Percentiles rank a stretch among this genome's conserved stretches.
These are phyloP conservation scores for Mycteria americana DNA, from an alignment of 2,797 vertebrate species.

Conservation along the genomic window DNA sequence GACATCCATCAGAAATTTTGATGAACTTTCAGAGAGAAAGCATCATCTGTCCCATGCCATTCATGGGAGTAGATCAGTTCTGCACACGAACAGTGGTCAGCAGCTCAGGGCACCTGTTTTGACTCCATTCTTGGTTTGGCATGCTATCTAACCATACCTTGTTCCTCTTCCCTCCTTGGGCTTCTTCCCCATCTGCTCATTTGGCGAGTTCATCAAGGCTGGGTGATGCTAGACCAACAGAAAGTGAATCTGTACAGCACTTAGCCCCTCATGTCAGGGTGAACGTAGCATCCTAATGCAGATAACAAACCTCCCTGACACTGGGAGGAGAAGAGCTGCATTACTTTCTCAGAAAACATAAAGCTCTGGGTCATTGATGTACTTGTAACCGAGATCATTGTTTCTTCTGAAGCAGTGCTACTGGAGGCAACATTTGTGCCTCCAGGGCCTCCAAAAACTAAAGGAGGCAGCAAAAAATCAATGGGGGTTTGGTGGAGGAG, in stretches of 20 bases:
- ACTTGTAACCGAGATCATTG: background rate
- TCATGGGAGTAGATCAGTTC: background rate
- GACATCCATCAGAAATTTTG: background rate
- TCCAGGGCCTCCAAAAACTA: background rate
- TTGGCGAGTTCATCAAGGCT: background rate
- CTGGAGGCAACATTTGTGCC: background rate
- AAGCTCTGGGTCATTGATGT: background rate
- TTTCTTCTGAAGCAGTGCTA: constrained; percentile 8
- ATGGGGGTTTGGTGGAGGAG: background rate
- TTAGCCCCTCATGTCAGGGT: background rate
- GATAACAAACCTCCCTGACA: background rate
- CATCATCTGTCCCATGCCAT: background rate
- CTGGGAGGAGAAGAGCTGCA: background rate
- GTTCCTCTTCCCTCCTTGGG: background rate
- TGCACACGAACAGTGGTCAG: background rate
- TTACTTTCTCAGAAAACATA: background rate
- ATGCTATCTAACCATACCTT: background rate
- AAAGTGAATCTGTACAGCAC: background rate
- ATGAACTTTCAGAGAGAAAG: background rate
- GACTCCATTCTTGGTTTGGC: background rate
- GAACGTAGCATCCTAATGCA: background rate
- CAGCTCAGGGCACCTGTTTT: background rate
- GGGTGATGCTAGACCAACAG: background rate
- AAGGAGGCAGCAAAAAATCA: background rate
- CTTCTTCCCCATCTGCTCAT: background rate